These are phyloP conservation scores for Pterophyllum scalare DNA, from an alignment of 2,113 vertebrate genomes.

Conservation along the genomic window DNA sequence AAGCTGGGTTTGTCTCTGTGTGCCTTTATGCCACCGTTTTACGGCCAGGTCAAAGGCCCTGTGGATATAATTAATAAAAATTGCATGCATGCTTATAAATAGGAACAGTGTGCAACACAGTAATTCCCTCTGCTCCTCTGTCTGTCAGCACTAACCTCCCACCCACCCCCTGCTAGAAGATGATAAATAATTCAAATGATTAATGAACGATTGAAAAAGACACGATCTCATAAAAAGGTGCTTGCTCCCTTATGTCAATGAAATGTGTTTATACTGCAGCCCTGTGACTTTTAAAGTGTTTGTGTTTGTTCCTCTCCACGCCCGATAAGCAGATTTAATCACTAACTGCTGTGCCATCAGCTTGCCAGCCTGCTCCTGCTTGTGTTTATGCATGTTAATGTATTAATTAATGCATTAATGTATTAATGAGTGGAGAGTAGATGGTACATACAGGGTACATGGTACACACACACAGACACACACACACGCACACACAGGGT, in stretches of 20 bases:
- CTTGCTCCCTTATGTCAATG: constrained; percentile 3
- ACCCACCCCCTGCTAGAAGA: constrained; percentile 21
- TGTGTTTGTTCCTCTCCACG: constrained; percentile 11
- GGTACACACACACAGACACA: neutral
- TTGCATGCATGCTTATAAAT: neutral
- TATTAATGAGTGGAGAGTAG: constrained; percentile 17
- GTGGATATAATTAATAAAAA: neutral
- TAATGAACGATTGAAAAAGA: constrained; percentile 42
- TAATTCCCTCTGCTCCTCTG: constrained; percentile 15
- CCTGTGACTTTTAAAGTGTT: constrained; percentile 6
- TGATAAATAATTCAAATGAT: constrained; percentile 65
- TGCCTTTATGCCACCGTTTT: neutral
- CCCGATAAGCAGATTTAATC: constrained; percentile 33
- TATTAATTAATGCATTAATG: neutral
- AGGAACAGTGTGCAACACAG: neutral
- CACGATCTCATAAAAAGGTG: constrained; percentile 16
- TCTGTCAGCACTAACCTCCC: constrained; percentile 31
- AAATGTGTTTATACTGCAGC: constrained; percentile 15
- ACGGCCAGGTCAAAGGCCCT: neutral
- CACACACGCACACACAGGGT: neutral
- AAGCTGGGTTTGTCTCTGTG: neutral
- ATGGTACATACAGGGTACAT: constrained; percentile 39
- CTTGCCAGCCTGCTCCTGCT: neutral
- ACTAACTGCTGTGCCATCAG: constrained; percentile 13
- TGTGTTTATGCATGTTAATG: neutral